Conservation (phyloP, 2,113 vertebrate genomes). For the Potamarius usumacintae region DNA sequence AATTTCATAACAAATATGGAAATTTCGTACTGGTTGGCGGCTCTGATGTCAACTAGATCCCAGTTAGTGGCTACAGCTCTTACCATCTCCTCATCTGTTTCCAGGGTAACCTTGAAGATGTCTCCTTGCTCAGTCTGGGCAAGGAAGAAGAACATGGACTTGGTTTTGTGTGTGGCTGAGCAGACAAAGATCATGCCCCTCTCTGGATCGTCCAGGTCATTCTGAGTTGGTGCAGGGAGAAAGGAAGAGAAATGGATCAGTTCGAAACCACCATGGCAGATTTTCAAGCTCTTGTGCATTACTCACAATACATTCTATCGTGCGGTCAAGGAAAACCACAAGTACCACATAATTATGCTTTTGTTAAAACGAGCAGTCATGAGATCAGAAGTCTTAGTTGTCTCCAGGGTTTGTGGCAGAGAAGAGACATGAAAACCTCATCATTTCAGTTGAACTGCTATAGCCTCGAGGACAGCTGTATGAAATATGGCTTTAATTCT, state of each 20-base stretch:
- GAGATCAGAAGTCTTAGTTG: conserved; percentile 68
- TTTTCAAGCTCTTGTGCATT: not conserved
- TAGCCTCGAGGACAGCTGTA: not conserved
- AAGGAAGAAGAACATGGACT: conserved; percentile 99
- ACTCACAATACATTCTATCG: conserved; percentile 1
- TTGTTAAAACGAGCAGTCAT: conserved; percentile 1
- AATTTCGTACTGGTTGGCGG: no score
- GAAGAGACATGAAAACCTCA: conserved; percentile 76
- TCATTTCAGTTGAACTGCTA: conserved; percentile 38
- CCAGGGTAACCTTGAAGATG: conserved; percentile 97
- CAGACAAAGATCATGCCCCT: conserved; percentile 99
- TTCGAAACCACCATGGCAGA: not conserved
- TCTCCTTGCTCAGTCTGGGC: conserved; percentile 98
- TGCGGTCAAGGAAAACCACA: not conserved
- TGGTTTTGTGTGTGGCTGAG: conserved; percentile 98
- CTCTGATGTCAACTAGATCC: not conserved
- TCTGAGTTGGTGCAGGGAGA: conserved; percentile 69
- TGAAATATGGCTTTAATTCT: not conserved
- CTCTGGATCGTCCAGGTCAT: conserved; percentile 96
- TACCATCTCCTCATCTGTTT: conserved; percentile 99
- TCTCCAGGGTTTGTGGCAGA: conserved; percentile 71
- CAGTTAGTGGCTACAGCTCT: conserved; percentile 46
- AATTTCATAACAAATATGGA: no score
- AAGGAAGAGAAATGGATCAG: not conserved
- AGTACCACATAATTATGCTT: not conserved